Conservation (phyloP, 2,113 vertebrate genomes). For the Hypocryptadius cinnamomeus region DNA sequence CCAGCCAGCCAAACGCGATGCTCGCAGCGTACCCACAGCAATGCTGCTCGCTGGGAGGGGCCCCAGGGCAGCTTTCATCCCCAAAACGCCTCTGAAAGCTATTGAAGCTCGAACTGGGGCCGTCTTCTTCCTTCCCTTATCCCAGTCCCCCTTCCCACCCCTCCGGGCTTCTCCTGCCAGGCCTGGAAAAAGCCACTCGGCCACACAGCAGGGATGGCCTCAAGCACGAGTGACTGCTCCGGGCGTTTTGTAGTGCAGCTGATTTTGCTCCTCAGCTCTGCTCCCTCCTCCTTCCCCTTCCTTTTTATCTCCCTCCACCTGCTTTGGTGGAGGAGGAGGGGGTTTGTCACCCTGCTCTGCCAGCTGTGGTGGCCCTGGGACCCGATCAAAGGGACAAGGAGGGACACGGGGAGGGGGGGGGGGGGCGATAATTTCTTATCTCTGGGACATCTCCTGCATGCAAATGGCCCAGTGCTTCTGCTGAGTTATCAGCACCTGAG, state of each 20-base stretch:
- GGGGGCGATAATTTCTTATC: neutral
- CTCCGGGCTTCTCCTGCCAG: neutral
- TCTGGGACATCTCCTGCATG: neutral
- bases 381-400: neutral
- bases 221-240: neutral
- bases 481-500: neutral
- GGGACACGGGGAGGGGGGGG: accelerated
- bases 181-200: conserved; percentile 9
- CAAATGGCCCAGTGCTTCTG: neutral
- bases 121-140: neutral
- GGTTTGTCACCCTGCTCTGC: neutral
- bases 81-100: neutral
- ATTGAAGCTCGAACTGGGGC: neutral
- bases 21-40: neutral
- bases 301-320: neutral
- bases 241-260: neutral
- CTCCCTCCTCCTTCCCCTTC: neutral
- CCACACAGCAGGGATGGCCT: conserved; percentile 9
- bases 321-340: neutral
- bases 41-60: conserved; percentile 24
- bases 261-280: neutral
- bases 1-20: neutral
- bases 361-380: neutral
- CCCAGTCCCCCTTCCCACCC: neutral
- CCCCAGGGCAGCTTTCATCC: conserved; percentile 39